These are phyloP conservation scores for Decapterus maruadsi DNA, from an alignment of 2,797 vertebrate genomes.

Conservation along the genomic window DNA sequence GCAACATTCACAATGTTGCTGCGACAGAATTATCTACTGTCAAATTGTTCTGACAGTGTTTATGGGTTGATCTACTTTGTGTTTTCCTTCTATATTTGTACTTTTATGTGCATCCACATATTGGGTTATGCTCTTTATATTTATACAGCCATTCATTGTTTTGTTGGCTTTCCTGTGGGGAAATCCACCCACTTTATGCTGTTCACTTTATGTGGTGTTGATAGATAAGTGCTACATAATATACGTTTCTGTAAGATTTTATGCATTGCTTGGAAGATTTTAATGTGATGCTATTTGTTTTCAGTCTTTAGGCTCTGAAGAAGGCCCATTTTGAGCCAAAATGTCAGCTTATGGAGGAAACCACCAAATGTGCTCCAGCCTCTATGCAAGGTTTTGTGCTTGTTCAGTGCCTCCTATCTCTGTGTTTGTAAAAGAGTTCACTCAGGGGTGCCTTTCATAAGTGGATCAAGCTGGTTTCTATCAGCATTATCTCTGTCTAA, in stretches of 20 bases:
- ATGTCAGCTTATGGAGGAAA: conserved; percentile 5
- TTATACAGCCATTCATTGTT: neutral
- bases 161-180: no score
- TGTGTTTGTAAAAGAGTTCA: conserved; percentile 46
- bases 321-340: neutral
- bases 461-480: conserved; percentile 68
- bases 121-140: neutral
- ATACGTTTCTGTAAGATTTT: neutral
- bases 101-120: neutral
- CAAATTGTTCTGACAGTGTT: neutral
- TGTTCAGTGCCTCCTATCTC: conserved; percentile 15
- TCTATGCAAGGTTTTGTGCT: neutral
- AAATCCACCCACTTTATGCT: neutral
- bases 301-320: neutral
- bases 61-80: neutral
- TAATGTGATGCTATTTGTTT: neutral
- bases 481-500: conserved; percentile 56
- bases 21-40: no score
- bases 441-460: conserved; percentile 50
- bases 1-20: no score
- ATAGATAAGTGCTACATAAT: neutral
- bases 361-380: neutral
- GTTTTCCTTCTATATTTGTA: neutral
- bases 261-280: neutral
- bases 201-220: neutral